phyloP scores from a whole-genome alignment of 1,140 invertebrate species.

The Parapsyche elsis region DNA sequence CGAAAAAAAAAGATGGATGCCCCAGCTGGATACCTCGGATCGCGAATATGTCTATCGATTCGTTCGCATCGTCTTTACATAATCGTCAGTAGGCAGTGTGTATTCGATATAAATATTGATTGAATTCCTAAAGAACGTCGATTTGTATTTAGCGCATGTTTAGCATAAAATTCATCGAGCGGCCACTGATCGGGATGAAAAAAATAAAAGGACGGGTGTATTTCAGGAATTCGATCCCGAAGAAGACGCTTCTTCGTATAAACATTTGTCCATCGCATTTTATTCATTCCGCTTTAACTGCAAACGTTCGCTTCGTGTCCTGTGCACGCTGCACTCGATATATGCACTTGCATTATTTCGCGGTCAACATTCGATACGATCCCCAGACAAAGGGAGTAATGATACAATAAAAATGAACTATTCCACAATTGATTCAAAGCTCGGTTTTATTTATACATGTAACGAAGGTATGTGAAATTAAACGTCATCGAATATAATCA shows the following conservation, averaged over 20 bases:
- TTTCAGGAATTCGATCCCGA: slow-evolving; percentile 27
- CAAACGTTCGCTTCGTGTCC: too few species aligned
- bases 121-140: too few species aligned
- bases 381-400: neutral
- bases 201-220: neutral
- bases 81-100: neutral
- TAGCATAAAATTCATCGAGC: too few species aligned
- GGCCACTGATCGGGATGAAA: neutral
- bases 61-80: slow-evolving; percentile 4
- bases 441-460: too few species aligned
- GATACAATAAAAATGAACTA: neutral
- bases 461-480: too few species aligned
- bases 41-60: neutral
- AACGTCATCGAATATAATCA: neutral
- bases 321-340: too few species aligned
- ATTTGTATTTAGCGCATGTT: too few species aligned
- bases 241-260: neutral
- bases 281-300: slow-evolving; percentile 7
- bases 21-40: neutral
- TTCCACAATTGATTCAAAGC: too few species aligned
- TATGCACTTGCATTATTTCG: too few species aligned
- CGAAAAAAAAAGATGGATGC: slow-evolving; percentile 36
- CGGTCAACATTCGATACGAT: too few species aligned
- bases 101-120: too few species aligned
- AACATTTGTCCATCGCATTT: slow-evolving; percentile 31